Percentiles rank a stretch among this genome's conserved stretches.
Conservation (phyloP, 2,113 vertebrate genomes). For the Amia ocellicauda region DNA sequence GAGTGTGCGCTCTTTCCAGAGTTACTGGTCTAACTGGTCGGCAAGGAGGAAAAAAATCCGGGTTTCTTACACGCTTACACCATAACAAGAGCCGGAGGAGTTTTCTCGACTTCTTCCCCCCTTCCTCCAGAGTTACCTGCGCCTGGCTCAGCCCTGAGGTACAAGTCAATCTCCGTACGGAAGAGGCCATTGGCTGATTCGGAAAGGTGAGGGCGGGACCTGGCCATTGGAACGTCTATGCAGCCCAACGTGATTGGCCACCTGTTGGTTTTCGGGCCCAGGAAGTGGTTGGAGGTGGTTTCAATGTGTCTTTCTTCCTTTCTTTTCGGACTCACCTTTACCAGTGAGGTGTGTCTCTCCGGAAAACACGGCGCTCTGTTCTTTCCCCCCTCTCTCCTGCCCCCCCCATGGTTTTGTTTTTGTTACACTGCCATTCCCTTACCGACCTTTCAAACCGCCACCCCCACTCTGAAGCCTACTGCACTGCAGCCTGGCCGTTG, state of each 20-base stretch:
- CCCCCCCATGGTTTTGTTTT: not conserved
- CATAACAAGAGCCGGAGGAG: constrained; percentile 70
- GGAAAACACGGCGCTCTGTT: no score
- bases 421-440: not conserved
- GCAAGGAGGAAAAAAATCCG: constrained; percentile 66
- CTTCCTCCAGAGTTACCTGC: constrained; percentile 81
- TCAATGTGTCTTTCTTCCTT: no score
- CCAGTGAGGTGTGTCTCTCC: no score
- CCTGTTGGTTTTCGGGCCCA: constrained; percentile 19
- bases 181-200: constrained; percentile 60
- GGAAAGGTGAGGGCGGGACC: constrained; percentile 82
- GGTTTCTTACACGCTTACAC: constrained; percentile 77
- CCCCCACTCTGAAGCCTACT: no score
- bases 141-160: constrained; percentile 64
- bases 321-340: no score
- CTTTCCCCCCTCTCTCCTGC: constrained; percentile 1
- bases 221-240: constrained; percentile 29
- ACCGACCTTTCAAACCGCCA: no score
- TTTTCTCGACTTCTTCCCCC: constrained; percentile 35
- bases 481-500: no score
- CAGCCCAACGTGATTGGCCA: constrained; percentile 52
- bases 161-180: constrained; percentile 49
- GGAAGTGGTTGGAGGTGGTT: constrained; percentile 46
- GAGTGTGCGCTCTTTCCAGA: constrained; percentile 71
- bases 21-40: constrained; percentile 79